Evolutionary conservation across 2,797 vertebrate genomes (phyloP), one percentile per base, ranked within the genome.

Genomic region (Sylvilagus floridanus): DNA sequence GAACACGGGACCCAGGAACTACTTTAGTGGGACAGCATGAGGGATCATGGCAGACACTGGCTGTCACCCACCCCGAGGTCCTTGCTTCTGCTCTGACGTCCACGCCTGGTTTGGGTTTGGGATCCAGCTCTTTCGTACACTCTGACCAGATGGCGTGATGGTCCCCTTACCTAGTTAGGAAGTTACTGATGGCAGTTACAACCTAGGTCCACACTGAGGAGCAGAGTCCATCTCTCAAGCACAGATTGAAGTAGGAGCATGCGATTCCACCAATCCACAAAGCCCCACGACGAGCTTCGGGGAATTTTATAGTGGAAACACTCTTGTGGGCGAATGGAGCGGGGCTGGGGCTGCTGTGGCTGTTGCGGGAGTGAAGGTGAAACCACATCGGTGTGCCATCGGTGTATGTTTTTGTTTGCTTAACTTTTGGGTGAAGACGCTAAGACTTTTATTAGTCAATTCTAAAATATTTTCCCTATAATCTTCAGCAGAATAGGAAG

Each of bases 381-480:
- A 88, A 76, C 54, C 6, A 37, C 1, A 26, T 4, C 69, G 76
- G 66, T 30, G 86, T 91, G 28, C 13, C 60, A 28, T 87, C 86
- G 62, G 16, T 14, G 37, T 30, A 37, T 26, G 85, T 7, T 84
- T 69, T 65, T 88, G 7, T 81, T 88, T 73, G 35, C 22, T 88
- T 77, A 82, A 35, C 17, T 92, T 79, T 79, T 13, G 32, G 12
- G 4, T 50, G 22, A n/a, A 57, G 4, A 84, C 17, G 32, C 19
- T 16, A 63, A 78, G 11, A 21, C 21, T 95, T 96, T 89, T 54
- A 69, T 79, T 78, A 91, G 50, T 75, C 52, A 85, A 65, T 84
- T 95, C 68, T n/a, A 32, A 85, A 93, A 57, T 60, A 79, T 77
- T 91, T 75, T 83, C 83, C 30, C 69, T 90, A 50, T 60, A 77